phyloP scores from a whole-genome alignment of 2,797 vertebrate species.

The Macroramphosus scolopax region DNA sequence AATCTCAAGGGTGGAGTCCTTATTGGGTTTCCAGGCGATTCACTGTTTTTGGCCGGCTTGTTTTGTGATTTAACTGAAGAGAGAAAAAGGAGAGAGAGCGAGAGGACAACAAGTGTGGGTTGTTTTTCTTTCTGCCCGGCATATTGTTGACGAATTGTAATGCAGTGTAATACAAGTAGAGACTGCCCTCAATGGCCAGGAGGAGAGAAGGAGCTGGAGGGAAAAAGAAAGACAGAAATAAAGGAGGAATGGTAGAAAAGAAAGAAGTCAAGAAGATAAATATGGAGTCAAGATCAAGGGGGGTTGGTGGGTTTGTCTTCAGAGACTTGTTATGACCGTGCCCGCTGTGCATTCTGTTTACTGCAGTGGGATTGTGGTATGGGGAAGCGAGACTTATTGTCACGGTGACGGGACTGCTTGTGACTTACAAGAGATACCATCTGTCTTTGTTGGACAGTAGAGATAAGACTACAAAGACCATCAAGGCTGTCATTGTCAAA shows the following conservation, averaged over 20 bases:
- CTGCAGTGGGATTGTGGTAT: conserved; percentile 8
- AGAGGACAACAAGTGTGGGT: conserved; percentile 49
- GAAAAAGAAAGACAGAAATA: conserved; percentile 20
- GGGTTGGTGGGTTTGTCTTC: conserved; percentile 4
- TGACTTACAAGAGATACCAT: conserved; percentile 45
- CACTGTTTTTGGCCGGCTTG: conserved; percentile 62
- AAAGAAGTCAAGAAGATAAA: conserved; percentile 8
- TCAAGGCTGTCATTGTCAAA: conserved; percentile 37
- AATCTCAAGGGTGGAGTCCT: conserved; percentile 80
- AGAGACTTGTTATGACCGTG: conserved; percentile 13
- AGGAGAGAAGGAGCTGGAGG: conserved; percentile 15
- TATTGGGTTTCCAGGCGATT: conserved; percentile 78
- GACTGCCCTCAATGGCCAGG: conserved; percentile 77
- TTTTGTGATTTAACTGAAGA: conserved; percentile 67
- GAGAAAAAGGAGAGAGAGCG: conserved; percentile 48
- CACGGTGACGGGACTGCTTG: conserved; percentile 24
- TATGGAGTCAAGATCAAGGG: conserved; percentile 11
- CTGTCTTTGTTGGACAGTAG: conserved; percentile 40
- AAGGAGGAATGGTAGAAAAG: conserved; percentile 13
- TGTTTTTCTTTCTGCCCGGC: conserved; percentile 54
- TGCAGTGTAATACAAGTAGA: conserved; percentile 79
- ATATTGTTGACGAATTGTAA: conserved; percentile 73
- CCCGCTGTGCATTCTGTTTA: conserved; percentile 42
- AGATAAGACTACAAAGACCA: conserved; percentile 35
- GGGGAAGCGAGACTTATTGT: conserved; percentile 16